Evolutionary conservation across 2,113 vertebrate species (phyloP), one percentile per base, ranked within the genome.

Genomic region (Sapajus apella): DNA sequence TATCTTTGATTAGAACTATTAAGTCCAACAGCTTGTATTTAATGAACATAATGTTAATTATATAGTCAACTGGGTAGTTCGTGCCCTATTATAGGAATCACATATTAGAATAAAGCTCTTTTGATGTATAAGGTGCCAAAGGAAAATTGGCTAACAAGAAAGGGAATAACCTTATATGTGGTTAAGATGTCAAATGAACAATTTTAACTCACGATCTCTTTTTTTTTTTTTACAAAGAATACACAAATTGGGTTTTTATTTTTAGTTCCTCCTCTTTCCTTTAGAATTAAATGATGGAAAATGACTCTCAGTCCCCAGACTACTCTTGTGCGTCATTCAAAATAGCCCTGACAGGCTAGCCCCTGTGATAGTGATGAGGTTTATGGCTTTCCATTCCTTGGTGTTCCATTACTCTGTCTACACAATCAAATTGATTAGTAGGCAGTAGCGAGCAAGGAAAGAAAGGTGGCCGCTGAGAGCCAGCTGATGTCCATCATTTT

Each of bases 361-460:
- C 76, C 90, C 95, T 90, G 76, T 81, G 90, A 37, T 50, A 37
- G 27, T 37, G 32, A 76, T 92, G 79, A 98, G 97, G 96, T 97
- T 87, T 88, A 97, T 87, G 91, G 16, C 47, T 95, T 94, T 96
- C 86, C 77, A 47, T 93, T 79, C 77, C n/a, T 40, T 64, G 55
- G 16, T 85, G 76, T 64, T 98, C 90, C 95, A 87, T 95, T 89
- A 32, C 3, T 96, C 82, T 95, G 83, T 97, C 98, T 87, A 21
- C 35, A 37, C 43, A 52, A 16, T 94, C 93, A 95, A 93, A 95
- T 77, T 97, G 97, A 98, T 98, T 90, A 93, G 95, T 86, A 95
- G 94, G 85, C 93, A 90, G 75, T 85, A 70, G 70, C 85, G 25
- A 97, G 58, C 25, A 52, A 85, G 86, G 37, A 79, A 90, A 81